Evolutionary conservation across 2,888 invertebrate species (phyloP).

Genomic region (Drosophila parthenogenetica): DNA sequence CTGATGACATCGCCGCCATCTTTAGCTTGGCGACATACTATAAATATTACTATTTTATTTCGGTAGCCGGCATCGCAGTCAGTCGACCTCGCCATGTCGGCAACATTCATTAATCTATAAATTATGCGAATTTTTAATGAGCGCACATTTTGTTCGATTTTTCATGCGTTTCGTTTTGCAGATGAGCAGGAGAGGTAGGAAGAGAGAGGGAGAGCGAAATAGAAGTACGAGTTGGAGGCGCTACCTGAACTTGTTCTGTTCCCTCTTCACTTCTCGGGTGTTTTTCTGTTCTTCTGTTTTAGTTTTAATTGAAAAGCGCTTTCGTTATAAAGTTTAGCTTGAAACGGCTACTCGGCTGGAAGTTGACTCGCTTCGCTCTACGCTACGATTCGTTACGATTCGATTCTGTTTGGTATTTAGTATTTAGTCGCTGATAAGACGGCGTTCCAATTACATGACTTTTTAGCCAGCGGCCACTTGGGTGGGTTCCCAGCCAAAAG

Average conservation of each 20-base stretch:
- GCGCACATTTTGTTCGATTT: slow-evolving; percentile 80
- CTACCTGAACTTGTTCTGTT: slow-evolving; percentile 62
- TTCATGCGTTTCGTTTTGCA: slow-evolving; percentile 50
- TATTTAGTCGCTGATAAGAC: slow-evolving; percentile 69
- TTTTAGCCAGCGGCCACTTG: slow-evolving; percentile 65
- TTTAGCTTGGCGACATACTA: slow-evolving; percentile 31
- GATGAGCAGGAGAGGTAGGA: not conserved
- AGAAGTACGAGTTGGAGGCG: slow-evolving; percentile 10
- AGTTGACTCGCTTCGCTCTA: slow-evolving; percentile 35
- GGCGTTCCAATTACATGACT: slow-evolving; percentile 78
- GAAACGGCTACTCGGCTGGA: slow-evolving; percentile 60
- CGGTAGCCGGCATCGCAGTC: slow-evolving; percentile 68
- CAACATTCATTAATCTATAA: slow-evolving; percentile 80
- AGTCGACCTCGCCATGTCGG: slow-evolving; percentile 70
- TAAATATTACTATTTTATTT: slow-evolving; percentile 78
- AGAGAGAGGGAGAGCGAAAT: not conserved
- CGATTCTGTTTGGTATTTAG: slow-evolving; percentile 43
- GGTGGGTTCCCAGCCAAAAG: slow-evolving; percentile 67
- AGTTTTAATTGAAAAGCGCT: slow-evolving; percentile 78
- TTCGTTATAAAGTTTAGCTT: slow-evolving; percentile 71
- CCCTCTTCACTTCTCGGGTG: not conserved
- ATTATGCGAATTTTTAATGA: slow-evolving; percentile 82
- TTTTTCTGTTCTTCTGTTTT: slow-evolving; percentile 57
- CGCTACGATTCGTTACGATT: slow-evolving; percentile 3
- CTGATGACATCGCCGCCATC: slow-evolving; percentile 36